phyloP scores from a whole-genome alignment of 2,888 invertebrate genomes.

The Lasioglossum oenotherae region DNA sequence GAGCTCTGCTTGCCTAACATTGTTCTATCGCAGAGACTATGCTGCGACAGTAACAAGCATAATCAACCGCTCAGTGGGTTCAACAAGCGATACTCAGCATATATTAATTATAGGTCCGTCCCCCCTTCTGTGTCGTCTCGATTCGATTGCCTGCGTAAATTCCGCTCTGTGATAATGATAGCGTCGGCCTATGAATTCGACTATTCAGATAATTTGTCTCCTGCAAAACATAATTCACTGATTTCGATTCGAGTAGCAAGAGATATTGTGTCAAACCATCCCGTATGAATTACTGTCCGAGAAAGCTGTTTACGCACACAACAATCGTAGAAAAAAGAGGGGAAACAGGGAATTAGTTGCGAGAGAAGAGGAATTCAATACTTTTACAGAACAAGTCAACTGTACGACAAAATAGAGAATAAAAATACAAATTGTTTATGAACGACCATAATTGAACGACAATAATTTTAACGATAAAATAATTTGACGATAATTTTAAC shows the following conservation, averaged over 20 bases:
- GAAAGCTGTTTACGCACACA: too few relatives aligned
- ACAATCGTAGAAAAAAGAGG: too few relatives aligned
- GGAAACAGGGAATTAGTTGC: not conserved
- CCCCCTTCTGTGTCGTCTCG: slow-evolving; percentile 40
- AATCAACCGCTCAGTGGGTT: slow-evolving; percentile 72
- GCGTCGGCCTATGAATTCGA: slow-evolving; percentile 57
- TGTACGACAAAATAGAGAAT: not conserved
- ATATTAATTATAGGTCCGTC: slow-evolving; percentile 77
- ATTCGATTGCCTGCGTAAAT: slow-evolving; percentile 75
- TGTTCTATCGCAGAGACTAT: slow-evolving; percentile 20
- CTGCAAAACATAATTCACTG: not conserved
- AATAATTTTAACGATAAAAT: too few relatives aligned
- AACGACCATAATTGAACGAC: too few relatives aligned
- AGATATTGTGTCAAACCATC: not conserved
- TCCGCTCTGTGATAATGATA: slow-evolving; percentile 69
- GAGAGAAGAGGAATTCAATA: not conserved
- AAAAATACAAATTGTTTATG: too few relatives aligned
- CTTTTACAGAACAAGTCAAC: not conserved
- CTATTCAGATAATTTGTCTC: slow-evolving; percentile 31
- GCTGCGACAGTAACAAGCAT: slow-evolving; percentile 46
- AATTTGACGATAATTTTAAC: too few relatives aligned
- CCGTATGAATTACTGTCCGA: too few relatives aligned
- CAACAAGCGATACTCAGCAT: slow-evolving; percentile 75
- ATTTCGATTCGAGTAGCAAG: not conserved
- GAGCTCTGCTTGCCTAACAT: slow-evolving; percentile 16